These are phyloP conservation scores for Amphipyra berbera DNA, from an alignment of 2,888 invertebrate genomes.

Conservation along the genomic window DNA sequence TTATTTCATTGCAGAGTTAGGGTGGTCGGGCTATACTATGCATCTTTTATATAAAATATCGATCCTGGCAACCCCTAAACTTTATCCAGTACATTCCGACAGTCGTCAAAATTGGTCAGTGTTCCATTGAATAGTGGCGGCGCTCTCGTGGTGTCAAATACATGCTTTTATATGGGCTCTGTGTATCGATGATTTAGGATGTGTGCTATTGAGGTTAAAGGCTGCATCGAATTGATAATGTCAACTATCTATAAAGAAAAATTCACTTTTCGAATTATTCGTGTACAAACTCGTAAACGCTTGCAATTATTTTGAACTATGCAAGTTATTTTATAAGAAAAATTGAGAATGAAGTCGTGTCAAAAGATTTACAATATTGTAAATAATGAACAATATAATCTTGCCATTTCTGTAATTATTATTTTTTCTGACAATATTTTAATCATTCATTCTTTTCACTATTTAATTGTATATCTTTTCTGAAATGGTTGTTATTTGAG, in stretches of 20 bases:
- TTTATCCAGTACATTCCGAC: slow-evolving; percentile 15
- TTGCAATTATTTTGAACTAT: background rate
- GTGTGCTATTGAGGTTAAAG: slow-evolving; percentile 49
- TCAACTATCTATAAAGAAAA: background rate
- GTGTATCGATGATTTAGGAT: slow-evolving; percentile 58
- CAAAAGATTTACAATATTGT: slow-evolving; percentile 16
- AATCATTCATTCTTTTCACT: background rate
- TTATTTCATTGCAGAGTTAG: no score
- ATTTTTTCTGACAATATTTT: slow-evolving; percentile 6
- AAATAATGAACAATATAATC: slow-evolving; percentile 19
- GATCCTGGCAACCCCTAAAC: background rate
- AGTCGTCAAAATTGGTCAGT: slow-evolving; percentile 39
- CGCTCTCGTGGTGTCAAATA: slow-evolving; percentile 59
- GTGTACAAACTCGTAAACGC: slow-evolving; percentile 12
- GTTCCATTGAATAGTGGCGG: slow-evolving; percentile 49
- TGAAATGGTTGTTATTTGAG: slow-evolving; percentile 21
- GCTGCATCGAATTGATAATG: slow-evolving; percentile 54
- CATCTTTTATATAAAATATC: background rate
- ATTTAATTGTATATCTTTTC: slow-evolving; percentile 7
- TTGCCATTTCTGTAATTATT: slow-evolving; percentile 31
- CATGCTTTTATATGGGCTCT: slow-evolving; percentile 67
- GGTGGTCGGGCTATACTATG: no score
- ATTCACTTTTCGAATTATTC: slow-evolving; percentile 27
- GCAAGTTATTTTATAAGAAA: slow-evolving; percentile 32
- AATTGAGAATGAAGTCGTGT: slow-evolving; percentile 14